Evolutionary conservation across 2,797 vertebrate species (phyloP).

Genomic region (Dermochelys coriacea): DNA sequence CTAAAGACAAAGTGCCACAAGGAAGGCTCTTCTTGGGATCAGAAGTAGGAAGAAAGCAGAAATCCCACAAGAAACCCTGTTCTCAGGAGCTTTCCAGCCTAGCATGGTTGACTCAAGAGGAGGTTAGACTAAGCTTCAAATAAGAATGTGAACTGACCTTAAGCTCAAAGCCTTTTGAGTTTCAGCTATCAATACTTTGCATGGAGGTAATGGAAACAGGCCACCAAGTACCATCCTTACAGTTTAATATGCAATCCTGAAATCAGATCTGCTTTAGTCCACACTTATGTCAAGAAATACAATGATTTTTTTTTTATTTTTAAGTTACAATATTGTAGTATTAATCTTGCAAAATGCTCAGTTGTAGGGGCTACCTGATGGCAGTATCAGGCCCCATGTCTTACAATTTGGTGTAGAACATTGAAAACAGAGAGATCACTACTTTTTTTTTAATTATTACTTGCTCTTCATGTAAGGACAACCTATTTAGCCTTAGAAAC

Average conservation of each 20-base stretch:
- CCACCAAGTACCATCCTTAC: background rate
- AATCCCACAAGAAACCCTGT: background rate
- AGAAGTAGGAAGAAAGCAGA: background rate
- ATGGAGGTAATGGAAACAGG: background rate
- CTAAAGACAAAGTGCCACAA: background rate
- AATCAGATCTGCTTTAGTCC: background rate
- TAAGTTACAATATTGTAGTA: accelerated
- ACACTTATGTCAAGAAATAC: background rate
- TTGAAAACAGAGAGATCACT: background rate
- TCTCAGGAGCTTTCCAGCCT: background rate
- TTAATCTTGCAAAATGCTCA: accelerated
- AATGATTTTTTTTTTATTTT: background rate
- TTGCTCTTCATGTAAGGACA: background rate
- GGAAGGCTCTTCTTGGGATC: background rate
- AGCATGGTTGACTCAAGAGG: background rate
- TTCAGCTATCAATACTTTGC: accelerated
- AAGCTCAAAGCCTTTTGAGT: accelerated
- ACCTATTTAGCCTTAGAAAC: background rate
- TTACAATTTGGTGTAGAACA: background rate
- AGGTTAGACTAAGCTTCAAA: background rate
- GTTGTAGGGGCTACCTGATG: background rate
- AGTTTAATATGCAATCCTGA: accelerated
- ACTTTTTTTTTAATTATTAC: background rate
- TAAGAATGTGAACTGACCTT: background rate
- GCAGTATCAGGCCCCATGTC: background rate